Conservation (phyloP, 2,113 vertebrate species). For the Ailurus styani region DNA sequence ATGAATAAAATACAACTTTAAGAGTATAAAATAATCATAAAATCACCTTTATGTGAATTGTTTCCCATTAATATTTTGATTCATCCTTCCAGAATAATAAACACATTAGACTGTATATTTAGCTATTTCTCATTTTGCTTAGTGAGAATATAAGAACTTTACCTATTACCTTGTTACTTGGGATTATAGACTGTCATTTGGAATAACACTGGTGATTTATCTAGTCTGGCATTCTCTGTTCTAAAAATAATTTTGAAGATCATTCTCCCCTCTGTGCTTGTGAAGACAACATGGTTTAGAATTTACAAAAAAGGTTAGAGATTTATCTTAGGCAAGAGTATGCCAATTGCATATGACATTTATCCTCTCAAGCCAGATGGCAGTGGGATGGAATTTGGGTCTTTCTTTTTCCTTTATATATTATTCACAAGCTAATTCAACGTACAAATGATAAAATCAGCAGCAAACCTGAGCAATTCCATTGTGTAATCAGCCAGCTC, state of each 20-base stretch:
- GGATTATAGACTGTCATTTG: background rate
- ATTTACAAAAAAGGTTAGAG: slow-evolving; percentile 35
- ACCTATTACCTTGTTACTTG: background rate
- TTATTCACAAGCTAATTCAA: slow-evolving; percentile 33
- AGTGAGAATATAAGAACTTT: background rate
- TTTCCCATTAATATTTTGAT: background rate
- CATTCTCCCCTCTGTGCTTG: slow-evolving; percentile 30
- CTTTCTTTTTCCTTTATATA: slow-evolving; percentile 9
- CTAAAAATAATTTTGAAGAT: slow-evolving; percentile 60
- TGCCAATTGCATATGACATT: slow-evolving; percentile 36
- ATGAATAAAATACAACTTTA: background rate
- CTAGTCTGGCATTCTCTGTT: slow-evolving; percentile 33
- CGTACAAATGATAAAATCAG: slow-evolving; percentile 19
- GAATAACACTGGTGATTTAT: slow-evolving; percentile 52
- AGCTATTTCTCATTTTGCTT: background rate
- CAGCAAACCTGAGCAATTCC: background rate
- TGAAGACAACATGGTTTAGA: slow-evolving; percentile 32
- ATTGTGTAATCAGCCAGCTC: background rate
- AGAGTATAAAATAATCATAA: background rate
- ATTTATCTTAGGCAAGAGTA: slow-evolving; percentile 27
- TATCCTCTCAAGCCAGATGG: slow-evolving; percentile 35
- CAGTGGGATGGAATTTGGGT: background rate
- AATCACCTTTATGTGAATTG: background rate
- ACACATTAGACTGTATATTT: background rate
- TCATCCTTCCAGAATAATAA: background rate